Base-by-base conservation (phyloP, 1,140 invertebrate genomes). In the Dendrolimus punctatus region DNA sequence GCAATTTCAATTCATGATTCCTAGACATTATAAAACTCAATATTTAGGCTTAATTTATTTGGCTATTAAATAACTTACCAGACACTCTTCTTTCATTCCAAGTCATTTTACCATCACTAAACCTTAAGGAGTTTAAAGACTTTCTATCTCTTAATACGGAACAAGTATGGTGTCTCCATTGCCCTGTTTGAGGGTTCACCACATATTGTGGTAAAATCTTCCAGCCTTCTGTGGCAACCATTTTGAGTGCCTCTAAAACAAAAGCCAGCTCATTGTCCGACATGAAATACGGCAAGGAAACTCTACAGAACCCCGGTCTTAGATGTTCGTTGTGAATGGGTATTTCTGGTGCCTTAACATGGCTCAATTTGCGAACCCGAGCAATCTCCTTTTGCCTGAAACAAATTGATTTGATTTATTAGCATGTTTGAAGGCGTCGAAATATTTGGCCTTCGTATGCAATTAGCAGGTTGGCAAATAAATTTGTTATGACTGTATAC, bases 211-310 rank as follows among this genome's bases (percentile, higher is more conserved):
- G 96, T 45, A 98, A 76, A 39, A 98, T 89, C 70, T 95, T 95
- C 94, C 95, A 97, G 0, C 94, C 95, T 85, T 96, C 92, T 1
- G 94, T 93, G 0, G 95, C 95, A 0, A 97, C 93, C 91, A 96
- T 93, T 80, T 95, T 93, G 7, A 98, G 79, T 0, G 95, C 94
- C 80, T 95, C 93, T 50, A 97, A 77, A 1, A 97, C 90, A 79
- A 95, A 97, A 6, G 94, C 91, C 5, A 95, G 81, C 81, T 96
- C 93, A 38, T 90, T 84, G 55, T 96, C 93, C 10, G 91, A 90
- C 84, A 95, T 93, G 75, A 96, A 96, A 79, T 92, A 98, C 2
- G 96, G 94, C 37, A 98, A 87, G 48, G 95, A 95, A 4, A 98
- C 90, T 49, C 96, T 87, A 0, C 92, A 92, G 80, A 97, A 98